These are phyloP conservation scores for Brachypalpus laphriformis DNA, from an alignment of 2,888 invertebrate species.

Conservation along the genomic window DNA sequence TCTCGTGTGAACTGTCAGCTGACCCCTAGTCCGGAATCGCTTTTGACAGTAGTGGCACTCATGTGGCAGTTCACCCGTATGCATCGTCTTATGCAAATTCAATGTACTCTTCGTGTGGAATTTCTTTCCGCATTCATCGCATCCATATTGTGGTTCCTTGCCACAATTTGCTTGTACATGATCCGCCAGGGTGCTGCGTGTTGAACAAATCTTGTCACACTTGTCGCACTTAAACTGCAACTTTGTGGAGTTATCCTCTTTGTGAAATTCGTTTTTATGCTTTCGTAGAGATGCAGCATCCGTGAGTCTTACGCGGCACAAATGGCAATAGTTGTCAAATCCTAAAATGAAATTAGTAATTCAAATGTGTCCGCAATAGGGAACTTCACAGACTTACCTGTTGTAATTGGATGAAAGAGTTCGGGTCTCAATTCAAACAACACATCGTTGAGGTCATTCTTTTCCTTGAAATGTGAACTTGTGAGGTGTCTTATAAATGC, in stretches of 20 bases:
- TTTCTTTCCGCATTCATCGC: conserved; percentile 77
- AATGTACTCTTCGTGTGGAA: conserved; percentile 79
- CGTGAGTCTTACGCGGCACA: conserved; percentile 43
- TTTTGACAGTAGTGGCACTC: conserved; percentile 80
- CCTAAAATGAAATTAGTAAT: too few species aligned
- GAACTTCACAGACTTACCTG: conserved; percentile 1
- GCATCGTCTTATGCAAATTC: conserved; percentile 79
- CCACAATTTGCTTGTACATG: conserved; percentile 76
- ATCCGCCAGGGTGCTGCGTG: conserved; percentile 73
- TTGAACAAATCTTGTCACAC: conserved; percentile 75
- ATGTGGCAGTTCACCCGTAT: conserved; percentile 80
- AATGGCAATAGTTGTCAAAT: conserved; percentile 24
- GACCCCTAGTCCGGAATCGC: conserved; percentile 80
- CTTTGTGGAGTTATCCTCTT: not conserved
- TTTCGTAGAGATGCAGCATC: conserved; percentile 15
- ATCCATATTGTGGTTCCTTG: conserved; percentile 75
- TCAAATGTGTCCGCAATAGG: not conserved
- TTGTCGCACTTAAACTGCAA: conserved; percentile 69
- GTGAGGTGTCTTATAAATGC: conserved; percentile 76
- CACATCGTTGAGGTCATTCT: conserved; percentile 53
- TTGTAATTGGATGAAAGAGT: not conserved
- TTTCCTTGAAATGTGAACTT: conserved; percentile 63
- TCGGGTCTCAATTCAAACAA: conserved; percentile 75
- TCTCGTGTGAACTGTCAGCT: conserved; percentile 80
- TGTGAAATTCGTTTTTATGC: conserved; percentile 42